Conservation (phyloP, 2,888 invertebrate genomes). For the Lochmaea crataegi region DNA sequence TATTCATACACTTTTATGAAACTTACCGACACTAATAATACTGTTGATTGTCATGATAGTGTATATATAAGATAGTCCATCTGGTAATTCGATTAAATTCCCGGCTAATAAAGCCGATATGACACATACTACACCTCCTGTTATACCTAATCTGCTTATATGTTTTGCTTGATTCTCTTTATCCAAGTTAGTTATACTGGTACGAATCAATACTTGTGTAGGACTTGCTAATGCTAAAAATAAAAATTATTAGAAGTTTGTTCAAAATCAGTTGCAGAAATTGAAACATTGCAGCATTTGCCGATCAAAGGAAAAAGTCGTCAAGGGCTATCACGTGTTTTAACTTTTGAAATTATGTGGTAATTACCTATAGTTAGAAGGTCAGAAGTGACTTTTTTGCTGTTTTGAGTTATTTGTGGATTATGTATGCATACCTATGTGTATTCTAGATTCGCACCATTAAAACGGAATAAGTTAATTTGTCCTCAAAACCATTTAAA, state of each 20-base stretch:
- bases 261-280: neutral
- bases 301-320: no score
- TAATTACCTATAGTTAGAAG: no score
- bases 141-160: conserved; percentile 18
- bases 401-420: no score
- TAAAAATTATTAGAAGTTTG: conserved; percentile 1
- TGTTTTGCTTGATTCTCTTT: conserved; percentile 3
- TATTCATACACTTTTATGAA: neutral
- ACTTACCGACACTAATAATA: conserved; percentile 16
- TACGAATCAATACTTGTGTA: conserved; percentile 14
- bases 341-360: no score
- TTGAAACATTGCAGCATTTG: neutral
- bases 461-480: no score
- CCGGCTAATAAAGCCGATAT: conserved; percentile 8
- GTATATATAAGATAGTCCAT: conserved; percentile 14
- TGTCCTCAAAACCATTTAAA: no score
- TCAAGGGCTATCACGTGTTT: no score
- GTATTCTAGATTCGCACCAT: no score
- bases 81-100: neutral
- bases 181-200: conserved; percentile 13
- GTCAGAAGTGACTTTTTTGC: no score
- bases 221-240: conserved; percentile 27
- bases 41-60: conserved; percentile 8
- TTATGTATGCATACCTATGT: no score
- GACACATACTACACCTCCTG: neutral